These are phyloP conservation scores for Phthorimaea operculella DNA, from an alignment of 1,140 invertebrate species.

Conservation along the genomic window DNA sequence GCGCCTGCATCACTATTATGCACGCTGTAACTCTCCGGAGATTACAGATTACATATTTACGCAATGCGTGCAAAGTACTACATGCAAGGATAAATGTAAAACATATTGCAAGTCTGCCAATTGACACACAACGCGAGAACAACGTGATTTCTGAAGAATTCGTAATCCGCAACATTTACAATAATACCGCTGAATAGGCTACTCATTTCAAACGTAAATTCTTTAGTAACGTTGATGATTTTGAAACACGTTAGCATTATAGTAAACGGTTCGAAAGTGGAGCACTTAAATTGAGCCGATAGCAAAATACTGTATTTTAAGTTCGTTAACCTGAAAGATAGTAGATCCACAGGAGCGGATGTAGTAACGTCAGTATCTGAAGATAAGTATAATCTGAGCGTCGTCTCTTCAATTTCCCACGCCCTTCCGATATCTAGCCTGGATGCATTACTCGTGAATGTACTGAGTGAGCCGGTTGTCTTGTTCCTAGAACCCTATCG, in stretches of 20 bases:
- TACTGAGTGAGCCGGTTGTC: constrained; percentile 13
- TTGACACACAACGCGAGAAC: neutral
- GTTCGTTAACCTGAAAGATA: no score
- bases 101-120: neutral
- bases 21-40: constrained; percentile 30
- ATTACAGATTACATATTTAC: constrained; percentile 42
- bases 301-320: no score
- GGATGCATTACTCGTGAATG: neutral
- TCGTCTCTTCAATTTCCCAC: neutral
- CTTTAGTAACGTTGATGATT: neutral
- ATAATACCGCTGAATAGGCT: neutral
- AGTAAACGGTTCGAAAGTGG: no score
- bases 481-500: constrained; percentile 27
- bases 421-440: constrained; percentile 11
- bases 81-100: neutral
- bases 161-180: neutral
- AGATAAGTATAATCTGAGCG: neutral
- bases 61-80: constrained; percentile 22
- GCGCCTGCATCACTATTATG: constrained; percentile 35
- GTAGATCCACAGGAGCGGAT: neutral
- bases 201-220: neutral
- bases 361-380: neutral
- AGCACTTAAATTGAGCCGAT: no score
- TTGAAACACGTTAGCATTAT: no score
- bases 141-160: neutral